phyloP scores from a whole-genome alignment of 2,113 vertebrate species.

The Cygnus atratus region DNA sequence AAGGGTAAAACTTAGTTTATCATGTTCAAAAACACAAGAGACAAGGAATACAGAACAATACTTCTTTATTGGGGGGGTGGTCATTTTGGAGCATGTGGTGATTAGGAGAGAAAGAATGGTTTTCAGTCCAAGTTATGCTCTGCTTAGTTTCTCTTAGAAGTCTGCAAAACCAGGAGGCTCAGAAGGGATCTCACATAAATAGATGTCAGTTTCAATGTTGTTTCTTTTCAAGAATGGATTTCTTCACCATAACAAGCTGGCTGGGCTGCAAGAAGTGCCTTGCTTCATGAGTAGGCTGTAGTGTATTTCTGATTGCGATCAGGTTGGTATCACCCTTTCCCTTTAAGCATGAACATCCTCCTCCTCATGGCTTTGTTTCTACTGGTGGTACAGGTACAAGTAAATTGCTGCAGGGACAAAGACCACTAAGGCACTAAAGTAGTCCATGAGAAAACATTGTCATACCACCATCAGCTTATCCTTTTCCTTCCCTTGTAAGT shows the following conservation, averaged over 20 bases:
- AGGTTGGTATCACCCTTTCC: neutral
- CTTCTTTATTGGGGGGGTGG: neutral
- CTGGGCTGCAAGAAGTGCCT: neutral
- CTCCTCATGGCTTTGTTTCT: neutral
- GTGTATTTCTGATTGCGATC: neutral
- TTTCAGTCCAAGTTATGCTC: neutral
- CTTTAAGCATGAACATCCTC: neutral
- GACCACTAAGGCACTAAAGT: neutral
- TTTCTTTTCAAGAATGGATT: neutral
- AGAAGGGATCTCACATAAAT: neutral
- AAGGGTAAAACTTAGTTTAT: conserved; percentile 28
- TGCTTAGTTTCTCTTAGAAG: neutral
- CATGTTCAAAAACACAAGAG: neutral
- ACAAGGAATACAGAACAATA: neutral
- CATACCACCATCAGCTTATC: neutral
- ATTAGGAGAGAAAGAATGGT: neutral
- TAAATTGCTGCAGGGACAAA: neutral
- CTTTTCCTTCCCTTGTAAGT: neutral
- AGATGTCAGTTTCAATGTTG: neutral
- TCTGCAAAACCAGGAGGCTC: neutral
- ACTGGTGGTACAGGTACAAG: neutral
- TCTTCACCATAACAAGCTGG: neutral
- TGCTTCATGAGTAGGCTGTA: neutral
- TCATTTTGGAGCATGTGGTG: neutral
- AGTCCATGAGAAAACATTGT: neutral